phyloP scores from a whole-genome alignment of 2,888 invertebrate species.

The Conchocele bisecta region DNA sequence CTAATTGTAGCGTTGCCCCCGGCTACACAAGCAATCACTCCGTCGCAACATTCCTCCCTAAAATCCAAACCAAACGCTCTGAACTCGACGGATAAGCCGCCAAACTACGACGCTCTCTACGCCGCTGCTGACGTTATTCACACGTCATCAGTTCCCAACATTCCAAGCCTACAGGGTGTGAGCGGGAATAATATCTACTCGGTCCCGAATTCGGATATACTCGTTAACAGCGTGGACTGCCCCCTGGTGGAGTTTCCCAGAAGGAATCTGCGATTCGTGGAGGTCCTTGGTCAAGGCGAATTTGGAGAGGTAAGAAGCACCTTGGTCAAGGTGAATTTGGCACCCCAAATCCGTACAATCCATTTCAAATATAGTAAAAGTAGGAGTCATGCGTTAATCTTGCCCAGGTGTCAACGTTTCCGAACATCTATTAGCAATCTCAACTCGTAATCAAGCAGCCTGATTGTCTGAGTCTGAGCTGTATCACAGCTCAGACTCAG shows the following conservation, averaged over 20 bases:
- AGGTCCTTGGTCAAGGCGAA: conserved; percentile 93
- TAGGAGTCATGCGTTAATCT: too few species aligned
- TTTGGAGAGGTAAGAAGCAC: conserved; percentile 95
- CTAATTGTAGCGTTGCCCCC: conserved; percentile 76
- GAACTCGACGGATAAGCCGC: conserved; percentile 73
- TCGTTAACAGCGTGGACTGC: conserved; percentile 79
- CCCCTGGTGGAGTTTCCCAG: conserved; percentile 91
- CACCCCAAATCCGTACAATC: too few species aligned
- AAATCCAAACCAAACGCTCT: conserved; percentile 49
- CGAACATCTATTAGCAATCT: too few species aligned
- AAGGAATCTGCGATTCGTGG: conserved; percentile 92
- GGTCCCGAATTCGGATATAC: conserved; percentile 84
- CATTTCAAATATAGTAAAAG: too few species aligned
- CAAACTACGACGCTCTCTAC: conserved; percentile 76
- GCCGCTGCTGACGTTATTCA: conserved; percentile 77
- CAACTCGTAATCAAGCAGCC: too few species aligned
- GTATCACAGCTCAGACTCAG: too few species aligned
- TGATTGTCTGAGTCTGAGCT: too few species aligned
- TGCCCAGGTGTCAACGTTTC: too few species aligned
- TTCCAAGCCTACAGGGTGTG: conserved; percentile 80
- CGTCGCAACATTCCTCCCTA: conserved; percentile 59
- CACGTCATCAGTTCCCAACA: conserved; percentile 76
- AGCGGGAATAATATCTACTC: conserved; percentile 84
- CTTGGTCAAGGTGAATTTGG: too few species aligned
- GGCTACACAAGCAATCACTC: conserved; percentile 45